Conservation (phyloP, 2,797 vertebrate species). For the Orestias chungarensis region DNA sequence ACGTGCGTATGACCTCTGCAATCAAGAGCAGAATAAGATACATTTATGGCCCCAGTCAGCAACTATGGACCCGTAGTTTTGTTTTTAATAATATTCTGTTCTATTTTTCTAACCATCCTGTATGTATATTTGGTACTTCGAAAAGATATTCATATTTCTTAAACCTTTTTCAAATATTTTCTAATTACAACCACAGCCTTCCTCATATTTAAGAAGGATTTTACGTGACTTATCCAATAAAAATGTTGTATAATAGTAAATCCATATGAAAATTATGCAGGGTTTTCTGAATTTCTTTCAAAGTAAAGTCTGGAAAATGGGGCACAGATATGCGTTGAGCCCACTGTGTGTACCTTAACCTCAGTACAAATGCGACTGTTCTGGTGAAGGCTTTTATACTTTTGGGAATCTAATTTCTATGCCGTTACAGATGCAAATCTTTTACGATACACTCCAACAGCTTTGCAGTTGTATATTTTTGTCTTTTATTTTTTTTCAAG, state of each 20-base stretch:
- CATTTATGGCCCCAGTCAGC: background rate
- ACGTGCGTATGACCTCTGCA: slow-evolving; percentile 73
- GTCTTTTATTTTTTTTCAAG: too few species aligned
- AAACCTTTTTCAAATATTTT: background rate
- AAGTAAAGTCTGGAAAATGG: background rate
- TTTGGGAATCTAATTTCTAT: too few species aligned
- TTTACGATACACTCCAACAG: too few species aligned
- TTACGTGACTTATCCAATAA: background rate
- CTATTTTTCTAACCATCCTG: background rate
- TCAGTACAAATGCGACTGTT: background rate
- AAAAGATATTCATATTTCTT: background rate
- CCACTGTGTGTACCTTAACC: background rate
- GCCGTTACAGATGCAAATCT: too few species aligned
- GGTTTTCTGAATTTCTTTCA: background rate
- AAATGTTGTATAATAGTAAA: background rate
- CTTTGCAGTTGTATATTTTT: too few species aligned
- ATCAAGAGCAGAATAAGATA: background rate
- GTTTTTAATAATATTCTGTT: background rate
- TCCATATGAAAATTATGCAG: background rate
- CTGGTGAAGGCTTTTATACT: background rate
- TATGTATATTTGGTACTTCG: background rate
- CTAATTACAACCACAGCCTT: background rate
- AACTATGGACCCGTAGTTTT: background rate
- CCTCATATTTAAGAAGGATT: background rate
- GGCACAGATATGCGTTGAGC: too few species aligned